Evolutionary conservation across 2,113 vertebrate species (phyloP).

Genomic region (Nothoprocta pentlandii): DNA sequence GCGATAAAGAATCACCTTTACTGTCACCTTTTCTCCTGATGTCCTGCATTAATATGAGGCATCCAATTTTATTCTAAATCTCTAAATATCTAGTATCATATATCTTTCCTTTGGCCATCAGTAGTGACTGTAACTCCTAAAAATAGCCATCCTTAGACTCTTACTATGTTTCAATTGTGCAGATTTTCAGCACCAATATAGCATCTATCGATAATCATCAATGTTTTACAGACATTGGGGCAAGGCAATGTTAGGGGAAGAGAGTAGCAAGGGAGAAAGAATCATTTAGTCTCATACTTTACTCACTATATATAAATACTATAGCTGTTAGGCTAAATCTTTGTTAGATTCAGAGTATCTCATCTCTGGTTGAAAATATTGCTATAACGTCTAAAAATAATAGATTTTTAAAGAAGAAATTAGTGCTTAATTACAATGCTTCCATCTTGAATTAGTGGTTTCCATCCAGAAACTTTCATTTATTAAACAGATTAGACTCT

Average conservation of each 20-base stretch:
- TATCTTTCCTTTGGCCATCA: neutral
- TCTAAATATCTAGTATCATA: neutral
- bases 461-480: neutral
- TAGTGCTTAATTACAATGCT: neutral
- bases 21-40: neutral
- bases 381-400: neutral
- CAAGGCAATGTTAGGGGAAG: neutral
- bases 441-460: neutral
- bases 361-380: neutral
- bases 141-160: neutral
- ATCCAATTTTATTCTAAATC: neutral
- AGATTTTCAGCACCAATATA: neutral
- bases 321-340: neutral
- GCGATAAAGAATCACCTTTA: neutral
- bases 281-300: neutral
- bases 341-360: neutral
- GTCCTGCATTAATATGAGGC: neutral
- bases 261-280: neutral
- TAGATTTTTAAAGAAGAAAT: neutral
- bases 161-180: neutral
- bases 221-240: neutral
- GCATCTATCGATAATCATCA: neutral
- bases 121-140: neutral
- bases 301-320: neutral
- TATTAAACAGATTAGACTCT: neutral